Conservation (phyloP, 2,113 vertebrate genomes). For the Epinephelus fuscoguttatus region DNA sequence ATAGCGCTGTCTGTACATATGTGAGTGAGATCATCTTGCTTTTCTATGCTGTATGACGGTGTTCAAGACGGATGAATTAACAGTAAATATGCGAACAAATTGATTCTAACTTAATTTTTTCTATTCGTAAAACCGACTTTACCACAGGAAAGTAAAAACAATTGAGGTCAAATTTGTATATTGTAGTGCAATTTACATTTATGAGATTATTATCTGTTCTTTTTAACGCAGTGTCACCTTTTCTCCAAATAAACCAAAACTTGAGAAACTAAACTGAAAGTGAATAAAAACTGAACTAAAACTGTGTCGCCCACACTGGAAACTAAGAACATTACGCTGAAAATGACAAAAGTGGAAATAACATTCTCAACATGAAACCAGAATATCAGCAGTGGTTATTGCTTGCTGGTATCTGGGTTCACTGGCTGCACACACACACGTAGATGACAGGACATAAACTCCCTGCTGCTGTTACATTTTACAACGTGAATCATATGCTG, state of each 20-base stretch:
- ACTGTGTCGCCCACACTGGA: background rate
- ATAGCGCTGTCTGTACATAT: background rate
- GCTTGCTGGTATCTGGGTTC: background rate
- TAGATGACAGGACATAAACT: background rate
- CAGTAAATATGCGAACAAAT: background rate
- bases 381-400: background rate
- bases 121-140: background rate
- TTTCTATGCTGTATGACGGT: background rate
- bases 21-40: conserved; percentile 4
- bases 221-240: too few relatives aligned
- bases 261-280: background rate
- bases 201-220: too few relatives aligned
- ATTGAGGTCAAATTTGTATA: background rate
- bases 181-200: background rate
- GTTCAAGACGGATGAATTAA: background rate
- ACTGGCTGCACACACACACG: background rate
- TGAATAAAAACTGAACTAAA: background rate
- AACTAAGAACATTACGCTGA: background rate
- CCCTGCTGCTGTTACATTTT: background rate
- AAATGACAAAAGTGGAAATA: conserved; percentile 10
- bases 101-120: background rate
- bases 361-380: conserved; percentile 11
- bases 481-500: background rate
- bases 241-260: background rate
- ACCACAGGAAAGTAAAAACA: background rate